A percentile compares a stretch with the other conserved stretches of the same genome.
Evolutionary conservation across 2,113 vertebrate genomes (phyloP).

Genomic region (Vulpes ferrilata): DNA sequence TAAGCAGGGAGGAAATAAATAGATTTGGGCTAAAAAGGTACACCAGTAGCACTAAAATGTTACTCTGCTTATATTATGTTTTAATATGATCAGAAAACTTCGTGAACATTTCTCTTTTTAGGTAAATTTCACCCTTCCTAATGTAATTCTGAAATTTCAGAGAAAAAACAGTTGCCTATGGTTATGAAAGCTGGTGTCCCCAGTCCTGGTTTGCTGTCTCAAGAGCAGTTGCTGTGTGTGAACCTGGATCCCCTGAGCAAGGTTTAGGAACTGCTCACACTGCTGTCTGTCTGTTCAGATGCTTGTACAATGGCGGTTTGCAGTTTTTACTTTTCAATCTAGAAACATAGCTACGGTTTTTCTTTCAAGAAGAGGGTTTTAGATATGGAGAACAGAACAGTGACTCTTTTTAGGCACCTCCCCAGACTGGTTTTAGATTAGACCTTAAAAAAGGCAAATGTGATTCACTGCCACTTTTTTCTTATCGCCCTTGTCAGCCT

Average conservation of each 20-base stretch:
- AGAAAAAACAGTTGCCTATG: neutral
- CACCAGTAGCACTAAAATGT: neutral
- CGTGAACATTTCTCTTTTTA: constrained; percentile 16
- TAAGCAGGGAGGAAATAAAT: neutral
- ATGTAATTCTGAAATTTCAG: constrained; percentile 24
- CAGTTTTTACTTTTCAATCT: neutral
- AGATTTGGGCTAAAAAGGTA: neutral
- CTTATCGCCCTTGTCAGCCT: neutral
- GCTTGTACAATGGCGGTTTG: neutral
- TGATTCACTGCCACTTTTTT: neutral
- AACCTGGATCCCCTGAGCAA: neutral
- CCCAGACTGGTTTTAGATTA: neutral
- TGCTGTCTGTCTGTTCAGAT: neutral
- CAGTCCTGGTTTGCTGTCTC: neutral
- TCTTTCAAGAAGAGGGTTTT: neutral
- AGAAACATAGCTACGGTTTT: neutral
- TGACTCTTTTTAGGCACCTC: neutral
- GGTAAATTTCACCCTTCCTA: neutral
- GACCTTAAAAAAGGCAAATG: neutral
- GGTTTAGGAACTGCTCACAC: neutral
- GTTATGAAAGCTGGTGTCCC: neutral
- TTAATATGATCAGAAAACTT: constrained; percentile 1
- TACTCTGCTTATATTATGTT: neutral
- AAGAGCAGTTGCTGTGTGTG: neutral
- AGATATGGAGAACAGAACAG: neutral